Conservation (phyloP, 2,797 vertebrate species). For the Enteromius mattozi region DNA sequence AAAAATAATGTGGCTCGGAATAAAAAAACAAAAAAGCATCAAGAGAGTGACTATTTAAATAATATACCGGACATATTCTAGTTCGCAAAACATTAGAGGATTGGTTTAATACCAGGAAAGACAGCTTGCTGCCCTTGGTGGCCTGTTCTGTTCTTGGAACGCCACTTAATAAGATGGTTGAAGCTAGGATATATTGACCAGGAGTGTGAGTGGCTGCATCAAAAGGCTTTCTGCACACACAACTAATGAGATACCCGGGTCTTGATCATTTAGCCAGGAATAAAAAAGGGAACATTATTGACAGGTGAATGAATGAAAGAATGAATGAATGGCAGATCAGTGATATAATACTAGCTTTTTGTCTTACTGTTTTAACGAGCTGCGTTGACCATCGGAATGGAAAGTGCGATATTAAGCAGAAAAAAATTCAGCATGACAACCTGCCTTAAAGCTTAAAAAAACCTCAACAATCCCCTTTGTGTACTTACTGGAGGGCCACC, state of each 20-base stretch:
- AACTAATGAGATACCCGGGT: constrained; percentile 34
- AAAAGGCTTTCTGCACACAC: constrained; percentile 9
- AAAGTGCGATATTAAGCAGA: constrained; percentile 50
- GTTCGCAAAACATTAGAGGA: constrained; percentile 73
- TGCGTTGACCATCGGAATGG: constrained; percentile 33
- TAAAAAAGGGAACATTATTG: background rate
- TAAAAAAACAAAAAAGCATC: constrained; percentile 45
- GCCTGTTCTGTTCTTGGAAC: constrained; percentile 61
- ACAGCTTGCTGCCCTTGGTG: constrained; percentile 66
- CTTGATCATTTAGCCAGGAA: constrained; percentile 29
- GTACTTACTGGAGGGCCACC: constrained; percentile 62
- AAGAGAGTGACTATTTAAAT: constrained; percentile 77
- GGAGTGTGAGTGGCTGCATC: constrained; percentile 48
- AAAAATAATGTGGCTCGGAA: constrained; percentile 72
- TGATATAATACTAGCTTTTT: constrained; percentile 1
- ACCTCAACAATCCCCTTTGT: constrained; percentile 68
- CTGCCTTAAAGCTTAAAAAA: constrained; percentile 24
- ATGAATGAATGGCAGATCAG: constrained; percentile 1
- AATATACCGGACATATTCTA: constrained; percentile 79
- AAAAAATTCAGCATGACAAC: constrained; percentile 42
- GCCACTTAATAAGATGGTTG: constrained; percentile 73
- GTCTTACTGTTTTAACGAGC: constrained; percentile 7
- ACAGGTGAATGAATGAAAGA: constrained; percentile 7
- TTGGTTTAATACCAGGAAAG: constrained; percentile 74
- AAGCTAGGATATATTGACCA: constrained; percentile 70